Conservation (phyloP, 2,797 vertebrate genomes). For the Denticeps clupeoides region DNA sequence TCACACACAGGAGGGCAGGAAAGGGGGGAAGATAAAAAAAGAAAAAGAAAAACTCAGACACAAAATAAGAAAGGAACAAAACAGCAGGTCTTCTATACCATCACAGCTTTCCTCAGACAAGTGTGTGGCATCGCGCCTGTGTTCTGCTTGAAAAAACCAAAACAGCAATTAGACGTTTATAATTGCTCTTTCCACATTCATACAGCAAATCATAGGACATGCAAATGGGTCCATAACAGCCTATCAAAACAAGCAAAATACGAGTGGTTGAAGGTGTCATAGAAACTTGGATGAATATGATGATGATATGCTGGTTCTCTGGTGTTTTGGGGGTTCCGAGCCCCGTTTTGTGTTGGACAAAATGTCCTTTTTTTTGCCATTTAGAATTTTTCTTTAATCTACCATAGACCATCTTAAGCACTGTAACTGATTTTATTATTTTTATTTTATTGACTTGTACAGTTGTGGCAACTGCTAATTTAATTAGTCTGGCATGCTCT, state of each 20-base stretch:
- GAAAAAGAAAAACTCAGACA: conserved; percentile 46
- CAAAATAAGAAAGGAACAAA: conserved; percentile 49
- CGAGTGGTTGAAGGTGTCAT: background rate
- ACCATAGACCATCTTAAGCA: too few relatives aligned
- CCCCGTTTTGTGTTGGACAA: too few relatives aligned
- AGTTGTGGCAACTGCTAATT: too few relatives aligned
- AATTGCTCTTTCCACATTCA: conserved; percentile 43
- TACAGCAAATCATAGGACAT: conserved; percentile 38
- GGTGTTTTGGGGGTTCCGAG: too few relatives aligned
- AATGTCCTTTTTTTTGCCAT: too few relatives aligned
- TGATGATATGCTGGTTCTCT: too few relatives aligned
- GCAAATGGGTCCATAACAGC: conserved; percentile 37
- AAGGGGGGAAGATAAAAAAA: conserved; percentile 37
- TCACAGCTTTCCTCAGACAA: conserved; percentile 8
- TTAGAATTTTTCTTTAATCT: too few relatives aligned
- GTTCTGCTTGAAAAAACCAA: conserved; percentile 45
- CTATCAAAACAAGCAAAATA: conserved; percentile 7
- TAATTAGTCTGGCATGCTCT: too few relatives aligned
- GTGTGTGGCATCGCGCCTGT: conserved; percentile 39
- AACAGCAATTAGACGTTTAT: conserved; percentile 49
- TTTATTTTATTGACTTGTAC: too few relatives aligned
- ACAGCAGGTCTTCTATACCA: conserved; percentile 39
- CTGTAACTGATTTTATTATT: too few relatives aligned
- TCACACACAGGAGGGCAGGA: conserved; percentile 26
- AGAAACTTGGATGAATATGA: too few relatives aligned